Base-by-base conservation (phyloP, 2,888 invertebrate genomes). In the Caenorhabditis japonica region DNA sequence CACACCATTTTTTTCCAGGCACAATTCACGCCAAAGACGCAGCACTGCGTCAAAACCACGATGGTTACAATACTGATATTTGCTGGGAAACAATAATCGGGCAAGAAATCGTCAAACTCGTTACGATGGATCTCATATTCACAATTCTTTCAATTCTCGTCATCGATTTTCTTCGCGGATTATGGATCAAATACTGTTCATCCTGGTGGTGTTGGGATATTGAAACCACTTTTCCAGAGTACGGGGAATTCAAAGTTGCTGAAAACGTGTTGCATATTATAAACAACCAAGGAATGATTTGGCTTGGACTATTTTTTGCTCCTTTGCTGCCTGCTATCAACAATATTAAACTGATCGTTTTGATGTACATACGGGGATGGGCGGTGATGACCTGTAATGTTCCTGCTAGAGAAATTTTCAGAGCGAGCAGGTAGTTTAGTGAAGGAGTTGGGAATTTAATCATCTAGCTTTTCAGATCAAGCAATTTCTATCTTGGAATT, bases 61-160 rank as follows among this genome's bases (percentile, higher is more conserved):
- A 70, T 13, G 64, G 68, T 8, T 69, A 71, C 39, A 79, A 72
- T 41, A 79, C 68, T 13, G 73, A 82, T 23, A 82, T 94, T 36
- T 97, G 97, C 87, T 97, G 97, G 97, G 97, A 97, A 89, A 97
- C 97, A 0, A 95, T 95, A 92, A 93, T 97, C 88, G 97, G 97
- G 0, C 96, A 97, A 88, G 97, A 97, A 88, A 90, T 97, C 38
- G 93, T 95, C 1, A 97, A 96, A 89, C 90, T 97, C 59, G 95
- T 96, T 2, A 92, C 96, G 80, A 94, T 96, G 92, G 97, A 97
- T 89, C 90, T 95, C 90, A 93, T 94, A 0, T 92, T 95, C 87
- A 94, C 94, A 0, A 91, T 94, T 69, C 90, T 92, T 2, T 92
- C 93, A 2, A 94, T 94, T 3, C 88, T 97, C 38, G 91, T 93